phyloP scores from a whole-genome alignment of 2,113 vertebrate genomes.

The Thalassarche chlororhynchos region DNA sequence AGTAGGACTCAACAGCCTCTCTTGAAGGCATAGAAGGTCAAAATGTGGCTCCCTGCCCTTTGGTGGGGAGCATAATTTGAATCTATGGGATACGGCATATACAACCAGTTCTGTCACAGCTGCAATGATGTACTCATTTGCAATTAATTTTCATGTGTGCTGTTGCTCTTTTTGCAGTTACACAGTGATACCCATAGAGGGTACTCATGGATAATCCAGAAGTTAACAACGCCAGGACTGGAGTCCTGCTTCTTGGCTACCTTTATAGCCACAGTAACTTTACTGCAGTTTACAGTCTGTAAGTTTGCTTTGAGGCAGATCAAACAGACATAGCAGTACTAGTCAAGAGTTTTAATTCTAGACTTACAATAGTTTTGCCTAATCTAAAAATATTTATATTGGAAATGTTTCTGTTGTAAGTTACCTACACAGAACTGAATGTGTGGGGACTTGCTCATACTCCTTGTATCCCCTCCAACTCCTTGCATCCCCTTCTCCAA shows the following conservation, averaged over 20 bases:
- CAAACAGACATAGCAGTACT: not conserved
- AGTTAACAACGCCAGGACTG: rapidly evolving
- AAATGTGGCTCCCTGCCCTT: not conserved
- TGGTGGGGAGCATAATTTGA: not conserved
- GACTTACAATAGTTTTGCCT: rapidly evolving
- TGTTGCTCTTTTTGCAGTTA: not conserved
- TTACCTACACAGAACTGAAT: not conserved
- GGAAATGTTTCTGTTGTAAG: not conserved
- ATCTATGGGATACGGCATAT: rapidly evolving
- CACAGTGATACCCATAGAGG: not conserved
- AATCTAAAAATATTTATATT: not conserved
- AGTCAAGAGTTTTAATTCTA: not conserved
- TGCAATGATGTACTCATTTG: rapidly evolving
- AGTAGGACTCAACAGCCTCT: rapidly evolving
- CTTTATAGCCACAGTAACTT: rapidly evolving
- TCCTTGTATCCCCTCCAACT: not conserved
- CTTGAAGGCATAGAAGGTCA: not conserved
- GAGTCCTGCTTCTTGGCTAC: rapidly evolving
- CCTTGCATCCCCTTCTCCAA: not conserved
- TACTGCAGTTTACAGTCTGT: not conserved
- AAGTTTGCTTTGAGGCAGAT: not conserved
- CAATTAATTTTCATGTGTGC: rapidly evolving
- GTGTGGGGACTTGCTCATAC: rapidly evolving
- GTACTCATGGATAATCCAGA: not conserved
- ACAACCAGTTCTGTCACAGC: too few relatives aligned